A percentile compares a stretch with the other conserved stretches of the same genome.
phyloP scores from a whole-genome alignment of 2,888 invertebrate genomes.

The Campoplex capitator region DNA sequence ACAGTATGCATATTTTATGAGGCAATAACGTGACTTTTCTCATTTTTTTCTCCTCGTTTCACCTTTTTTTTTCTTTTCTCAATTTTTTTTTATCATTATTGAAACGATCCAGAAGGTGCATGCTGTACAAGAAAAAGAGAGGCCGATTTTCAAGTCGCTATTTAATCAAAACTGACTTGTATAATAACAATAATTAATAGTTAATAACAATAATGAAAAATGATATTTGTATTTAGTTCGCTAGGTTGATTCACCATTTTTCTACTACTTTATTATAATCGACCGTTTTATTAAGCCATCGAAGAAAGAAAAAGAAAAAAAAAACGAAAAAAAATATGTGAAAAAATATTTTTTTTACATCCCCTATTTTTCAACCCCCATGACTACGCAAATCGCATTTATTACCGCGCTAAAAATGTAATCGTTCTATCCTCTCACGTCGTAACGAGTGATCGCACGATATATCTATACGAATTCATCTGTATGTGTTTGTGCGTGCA shows the following conservation, averaged over 20 bases:
- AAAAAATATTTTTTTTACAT: slow-evolving; percentile 51
- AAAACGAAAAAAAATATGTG: neutral
- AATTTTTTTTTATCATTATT: slow-evolving; percentile 14
- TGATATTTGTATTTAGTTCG: slow-evolving; percentile 6
- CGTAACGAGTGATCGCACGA: slow-evolving; percentile 36
- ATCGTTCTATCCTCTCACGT: slow-evolving; percentile 30
- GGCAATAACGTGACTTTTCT: slow-evolving; percentile 27
- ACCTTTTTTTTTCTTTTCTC: neutral
- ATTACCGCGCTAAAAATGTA: slow-evolving; percentile 62
- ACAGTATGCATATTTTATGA: slow-evolving; percentile 42
- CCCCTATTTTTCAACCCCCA: slow-evolving; percentile 40
- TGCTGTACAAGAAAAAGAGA: slow-evolving; percentile 27
- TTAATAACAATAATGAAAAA: slow-evolving; percentile 47
- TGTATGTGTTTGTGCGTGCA: slow-evolving; percentile 38
- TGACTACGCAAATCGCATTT: slow-evolving; percentile 64
- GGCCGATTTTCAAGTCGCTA: slow-evolving; percentile 37
- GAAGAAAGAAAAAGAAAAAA: neutral
- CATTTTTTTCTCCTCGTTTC: slow-evolving; percentile 15
- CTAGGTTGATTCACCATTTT: slow-evolving; percentile 45
- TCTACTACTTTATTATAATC: slow-evolving; percentile 32
- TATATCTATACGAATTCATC: neutral
- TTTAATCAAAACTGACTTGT: slow-evolving; percentile 30
- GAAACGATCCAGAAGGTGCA: slow-evolving; percentile 46
- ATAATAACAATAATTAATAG: slow-evolving; percentile 29
- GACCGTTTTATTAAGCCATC: slow-evolving; percentile 19